Base-by-base conservation (phyloP, 2,888 invertebrate genomes). In the Lottia gigantea region DNA sequence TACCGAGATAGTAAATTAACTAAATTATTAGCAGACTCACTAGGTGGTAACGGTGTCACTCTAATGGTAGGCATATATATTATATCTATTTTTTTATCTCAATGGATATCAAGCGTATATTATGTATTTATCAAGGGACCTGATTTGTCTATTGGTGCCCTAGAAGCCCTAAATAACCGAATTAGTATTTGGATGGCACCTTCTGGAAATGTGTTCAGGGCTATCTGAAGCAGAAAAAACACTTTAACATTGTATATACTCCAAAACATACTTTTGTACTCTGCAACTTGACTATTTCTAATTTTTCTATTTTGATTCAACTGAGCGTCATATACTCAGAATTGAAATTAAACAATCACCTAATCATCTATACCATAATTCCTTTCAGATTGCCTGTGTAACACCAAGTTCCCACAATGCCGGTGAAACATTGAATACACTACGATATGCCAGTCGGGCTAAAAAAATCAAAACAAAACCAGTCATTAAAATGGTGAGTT, bases 1-100 rank as follows among this genome's bases (percentile, higher is more conserved):
- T 97, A 97, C 88, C 90, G 97, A 81, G 97, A 97, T 89, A 96
- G 96, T 85, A 96, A 97, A 88, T 91, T 97, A 66, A 97, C 97
- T 8, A 97, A 97, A 89, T 90, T 97, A 7, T 89, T 97, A 68
- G 95, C 97, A 0, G 97, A 97, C 88, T 96, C 96, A 82, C 91
- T 97, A 7, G 95, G 96, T 0, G 97, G 97, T 62, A 96, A 95
- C 85, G 97, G 97, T 7, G 95, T 96, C 8, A 96, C 97, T 0
- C 90, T 97, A 15, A 97, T 97, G 97, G 95, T 95, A 76, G 67
- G 76, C 67, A 49, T 16, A 2, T 8, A 6, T 40, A n/a, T 11
- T 40, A 40, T 31, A 40, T 40, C 6, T 1, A 8, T 40, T 1
- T 40, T 11, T 6, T 8, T 11, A 40, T 40, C 40, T 40, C 40